These are phyloP conservation scores for Lochmaea crataegi DNA, from an alignment of 2,888 invertebrate genomes.

Conservation along the genomic window DNA sequence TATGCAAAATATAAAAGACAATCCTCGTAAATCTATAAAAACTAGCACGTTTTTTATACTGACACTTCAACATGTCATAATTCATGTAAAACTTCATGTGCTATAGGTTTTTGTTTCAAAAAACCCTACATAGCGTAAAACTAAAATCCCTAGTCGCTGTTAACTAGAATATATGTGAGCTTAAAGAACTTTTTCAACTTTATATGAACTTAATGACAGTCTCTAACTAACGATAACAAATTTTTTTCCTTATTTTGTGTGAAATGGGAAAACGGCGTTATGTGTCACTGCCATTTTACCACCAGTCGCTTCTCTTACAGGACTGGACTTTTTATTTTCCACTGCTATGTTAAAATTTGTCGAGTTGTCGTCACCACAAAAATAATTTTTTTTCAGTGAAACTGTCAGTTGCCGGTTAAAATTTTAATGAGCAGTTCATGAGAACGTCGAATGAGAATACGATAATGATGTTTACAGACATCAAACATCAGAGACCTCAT, in stretches of 20 bases:
- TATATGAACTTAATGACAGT: constrained; percentile 44
- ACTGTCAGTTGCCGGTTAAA: background rate
- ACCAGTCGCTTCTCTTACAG: constrained; percentile 30
- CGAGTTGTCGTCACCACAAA: too few relatives aligned
- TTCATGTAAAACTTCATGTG: too few relatives aligned
- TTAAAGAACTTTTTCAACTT: constrained; percentile 35
- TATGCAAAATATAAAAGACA: too few relatives aligned
- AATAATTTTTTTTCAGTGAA: background rate
- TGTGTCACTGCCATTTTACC: constrained; percentile 55
- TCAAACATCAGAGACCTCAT: too few relatives aligned
- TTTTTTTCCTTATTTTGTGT: constrained; percentile 51
- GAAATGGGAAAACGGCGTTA: constrained; percentile 53
- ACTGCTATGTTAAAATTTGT: too few relatives aligned
- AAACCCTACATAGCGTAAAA: background rate
- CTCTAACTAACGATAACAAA: constrained; percentile 54
- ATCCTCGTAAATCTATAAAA: too few relatives aligned
- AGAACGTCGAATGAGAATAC: background rate
- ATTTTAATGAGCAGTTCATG: background rate
- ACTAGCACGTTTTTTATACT: too few relatives aligned
- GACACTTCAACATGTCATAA: too few relatives aligned
- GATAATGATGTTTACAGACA: background rate
- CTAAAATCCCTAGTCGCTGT: constrained; percentile 11
- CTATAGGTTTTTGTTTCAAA: too few relatives aligned
- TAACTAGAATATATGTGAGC: constrained; percentile 37
- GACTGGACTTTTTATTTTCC: background rate